Conservation (phyloP, 1,140 invertebrate genomes). For the Cotesia chilonis region DNA sequence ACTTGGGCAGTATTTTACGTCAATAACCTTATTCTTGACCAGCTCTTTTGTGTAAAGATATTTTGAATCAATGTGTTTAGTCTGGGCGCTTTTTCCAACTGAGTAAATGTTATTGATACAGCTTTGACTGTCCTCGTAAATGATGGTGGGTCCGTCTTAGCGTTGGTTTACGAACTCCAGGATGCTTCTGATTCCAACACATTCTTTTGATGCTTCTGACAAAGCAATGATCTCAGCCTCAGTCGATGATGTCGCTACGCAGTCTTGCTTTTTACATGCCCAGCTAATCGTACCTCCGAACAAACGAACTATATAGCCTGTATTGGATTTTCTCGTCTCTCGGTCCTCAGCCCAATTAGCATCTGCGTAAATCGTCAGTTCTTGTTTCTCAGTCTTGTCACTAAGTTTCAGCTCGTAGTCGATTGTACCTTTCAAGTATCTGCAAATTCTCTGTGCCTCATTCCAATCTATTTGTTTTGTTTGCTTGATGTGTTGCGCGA, state of each 20-base stretch:
- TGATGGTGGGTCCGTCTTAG: no score
- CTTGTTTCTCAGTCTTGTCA: neutral
- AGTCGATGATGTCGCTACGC: constrained; percentile 10
- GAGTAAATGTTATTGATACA: no score
- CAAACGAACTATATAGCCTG: constrained; percentile 35
- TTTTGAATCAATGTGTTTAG: no score
- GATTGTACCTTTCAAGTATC: constrained; percentile 52
- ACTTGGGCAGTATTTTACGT: no score
- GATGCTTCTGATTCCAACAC: neutral
- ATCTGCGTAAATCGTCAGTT: constrained; percentile 39
- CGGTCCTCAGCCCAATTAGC: constrained; percentile 37
- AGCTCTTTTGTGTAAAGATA: no score
- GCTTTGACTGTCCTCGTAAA: no score
- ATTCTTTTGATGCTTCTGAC: constrained; percentile 3
- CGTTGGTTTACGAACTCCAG: no score
- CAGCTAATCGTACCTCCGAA: constrained; percentile 39
- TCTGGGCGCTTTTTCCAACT: no score
- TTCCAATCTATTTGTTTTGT: constrained; percentile 43
- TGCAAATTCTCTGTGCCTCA: constrained; percentile 46
- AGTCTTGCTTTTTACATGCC: constrained; percentile 46
- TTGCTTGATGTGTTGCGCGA: constrained; percentile 40
- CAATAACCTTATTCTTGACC: no score
- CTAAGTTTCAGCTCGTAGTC: constrained; percentile 34
- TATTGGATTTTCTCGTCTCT: constrained; percentile 27
- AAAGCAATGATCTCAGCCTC: constrained; percentile 24